Conservation (phyloP, 2,888 invertebrate genomes). For the Trilocha varians region DNA sequence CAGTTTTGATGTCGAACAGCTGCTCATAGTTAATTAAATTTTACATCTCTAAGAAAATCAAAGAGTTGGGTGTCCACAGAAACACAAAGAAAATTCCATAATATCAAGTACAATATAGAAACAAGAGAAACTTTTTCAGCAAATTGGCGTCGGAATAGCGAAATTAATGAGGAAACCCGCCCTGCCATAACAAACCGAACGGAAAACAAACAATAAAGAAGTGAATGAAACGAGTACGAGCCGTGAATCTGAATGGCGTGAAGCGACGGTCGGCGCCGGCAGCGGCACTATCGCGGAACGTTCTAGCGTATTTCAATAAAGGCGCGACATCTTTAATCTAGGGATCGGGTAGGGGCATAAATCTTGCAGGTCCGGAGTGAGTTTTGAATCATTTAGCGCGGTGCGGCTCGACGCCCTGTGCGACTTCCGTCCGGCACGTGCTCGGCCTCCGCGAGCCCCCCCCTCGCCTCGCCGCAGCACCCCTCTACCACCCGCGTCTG, state of each 20-base stretch:
- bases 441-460: conserved; percentile 29
- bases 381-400: conserved; percentile 74
- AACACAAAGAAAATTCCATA: not conserved
- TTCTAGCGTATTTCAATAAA: conserved; percentile 69
- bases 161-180: conserved; percentile 32
- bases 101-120: too few species aligned
- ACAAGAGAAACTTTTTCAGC: conserved; percentile 11
- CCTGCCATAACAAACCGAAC: conserved; percentile 35
- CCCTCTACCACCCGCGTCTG: conserved; percentile 49
- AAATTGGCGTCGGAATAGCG: conserved; percentile 11
- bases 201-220: conserved; percentile 58
- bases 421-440: conserved; percentile 72
- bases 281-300: conserved; percentile 22
- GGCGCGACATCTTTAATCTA: conserved; percentile 72
- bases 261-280: conserved; percentile 11
- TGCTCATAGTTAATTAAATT: too few species aligned
- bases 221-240: conserved; percentile 54
- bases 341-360: conserved; percentile 69
- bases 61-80: too few species aligned
- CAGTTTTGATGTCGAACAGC: too few species aligned
- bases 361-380: conserved; percentile 69
- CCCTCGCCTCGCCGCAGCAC: conserved; percentile 20
- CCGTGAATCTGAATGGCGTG: conserved; percentile 49
- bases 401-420: conserved; percentile 48
- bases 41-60: too few species aligned